phyloP scores from a whole-genome alignment of 2,888 invertebrate genomes.

The Oxytorus armatus region DNA sequence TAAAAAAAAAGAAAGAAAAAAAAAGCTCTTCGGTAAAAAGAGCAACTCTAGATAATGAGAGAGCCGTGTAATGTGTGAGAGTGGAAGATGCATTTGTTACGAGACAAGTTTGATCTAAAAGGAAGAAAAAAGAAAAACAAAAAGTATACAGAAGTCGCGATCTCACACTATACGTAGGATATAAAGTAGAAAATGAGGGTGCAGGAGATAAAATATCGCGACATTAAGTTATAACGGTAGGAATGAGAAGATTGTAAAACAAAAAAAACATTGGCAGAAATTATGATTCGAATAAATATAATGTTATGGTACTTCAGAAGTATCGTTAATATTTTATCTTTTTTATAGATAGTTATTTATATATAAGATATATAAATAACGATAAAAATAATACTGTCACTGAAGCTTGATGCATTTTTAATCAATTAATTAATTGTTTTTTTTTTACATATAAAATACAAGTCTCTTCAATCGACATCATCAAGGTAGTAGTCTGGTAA shows the following conservation, averaged over 20 bases:
- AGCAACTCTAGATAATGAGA: slow-evolving; percentile 16
- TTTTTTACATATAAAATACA: too few species aligned
- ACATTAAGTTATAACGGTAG: background rate
- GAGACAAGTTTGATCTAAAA: background rate
- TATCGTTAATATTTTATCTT: too few species aligned
- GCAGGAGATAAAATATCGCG: slow-evolving; percentile 5
- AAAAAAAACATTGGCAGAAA: background rate
- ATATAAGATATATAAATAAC: too few species aligned
- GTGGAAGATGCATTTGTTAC: background rate
- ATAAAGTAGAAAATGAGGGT: background rate
- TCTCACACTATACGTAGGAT: background rate
- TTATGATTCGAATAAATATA: slow-evolving; percentile 6
- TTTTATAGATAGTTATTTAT: too few species aligned
- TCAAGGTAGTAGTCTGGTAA: too few species aligned
- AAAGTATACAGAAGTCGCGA: background rate
- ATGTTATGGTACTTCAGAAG: background rate
- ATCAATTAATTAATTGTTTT: too few species aligned
- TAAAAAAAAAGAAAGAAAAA: background rate
- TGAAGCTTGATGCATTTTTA: too few species aligned
- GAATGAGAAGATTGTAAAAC: background rate
- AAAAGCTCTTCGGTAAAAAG: slow-evolving; percentile 10
- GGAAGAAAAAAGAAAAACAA: slow-evolving; percentile 9
- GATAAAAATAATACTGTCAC: too few species aligned
- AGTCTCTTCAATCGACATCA: too few species aligned
- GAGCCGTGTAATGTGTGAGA: background rate